Percentiles rank a stretch among this genome's conserved stretches.
phyloP scores from a whole-genome alignment of 53 echinoderm and acorn worm genomes.

The Zoroaster sp. region DNA sequence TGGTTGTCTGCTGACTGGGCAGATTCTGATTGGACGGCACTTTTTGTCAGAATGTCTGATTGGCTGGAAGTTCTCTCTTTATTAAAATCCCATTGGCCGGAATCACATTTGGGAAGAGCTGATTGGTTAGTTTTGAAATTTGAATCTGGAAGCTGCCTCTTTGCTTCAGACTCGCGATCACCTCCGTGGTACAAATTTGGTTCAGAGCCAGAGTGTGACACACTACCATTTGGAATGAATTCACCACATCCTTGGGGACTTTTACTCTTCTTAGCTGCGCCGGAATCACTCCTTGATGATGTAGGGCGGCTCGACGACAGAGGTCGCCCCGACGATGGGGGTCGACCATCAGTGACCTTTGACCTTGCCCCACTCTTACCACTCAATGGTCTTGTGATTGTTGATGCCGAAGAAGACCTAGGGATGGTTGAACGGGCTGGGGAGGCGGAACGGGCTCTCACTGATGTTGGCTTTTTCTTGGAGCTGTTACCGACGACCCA shows the following conservation, averaged over 20 bases:
- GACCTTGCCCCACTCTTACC: slow-evolving; percentile 18
- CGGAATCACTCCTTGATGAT: slow-evolving; percentile 31
- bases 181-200: slow-evolving; percentile 14
- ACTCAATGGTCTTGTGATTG: slow-evolving; percentile 1
- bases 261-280: slow-evolving; percentile 4
- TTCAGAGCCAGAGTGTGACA: slow-evolving; percentile 28
- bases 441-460: slow-evolving; percentile 67
- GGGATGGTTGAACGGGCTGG: slow-evolving; percentile 39
- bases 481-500: slow-evolving; percentile 65
- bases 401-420: not conserved
- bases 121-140: not conserved
- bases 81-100: not conserved
- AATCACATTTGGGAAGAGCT: not conserved
- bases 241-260: not conserved
- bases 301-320: not conserved
- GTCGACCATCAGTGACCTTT: slow-evolving; percentile 19
- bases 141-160: not conserved
- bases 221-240: not conserved
- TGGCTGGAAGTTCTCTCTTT: not conserved
- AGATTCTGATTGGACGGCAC: slow-evolving; percentile 2
- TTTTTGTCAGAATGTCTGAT: not conserved
- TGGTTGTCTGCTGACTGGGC: slow-evolving; percentile 1
- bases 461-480: slow-evolving; percentile 49
- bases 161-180: not conserved
- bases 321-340: not conserved